A percentile compares a stretch with the other conserved stretches of the same genome.
Evolutionary conservation across 2,113 vertebrate genomes (phyloP).

Genomic region (Pithys albifrons): DNA sequence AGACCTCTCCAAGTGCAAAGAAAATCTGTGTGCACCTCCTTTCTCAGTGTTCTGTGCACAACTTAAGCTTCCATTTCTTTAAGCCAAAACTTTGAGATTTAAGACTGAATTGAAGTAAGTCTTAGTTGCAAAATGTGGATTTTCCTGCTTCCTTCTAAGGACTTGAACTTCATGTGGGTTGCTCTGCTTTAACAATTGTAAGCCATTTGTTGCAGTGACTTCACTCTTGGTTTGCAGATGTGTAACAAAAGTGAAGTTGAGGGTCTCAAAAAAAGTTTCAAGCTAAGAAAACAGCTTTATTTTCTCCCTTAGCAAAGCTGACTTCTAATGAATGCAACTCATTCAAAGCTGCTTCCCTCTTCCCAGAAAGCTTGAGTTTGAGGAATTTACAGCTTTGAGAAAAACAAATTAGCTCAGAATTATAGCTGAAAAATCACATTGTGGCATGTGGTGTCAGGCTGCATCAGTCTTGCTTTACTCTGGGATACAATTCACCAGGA

Average conservation of each 20-base stretch:
- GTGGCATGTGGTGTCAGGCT: background rate
- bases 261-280: background rate
- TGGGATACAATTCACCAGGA: background rate
- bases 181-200: background rate
- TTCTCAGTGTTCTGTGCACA: background rate
- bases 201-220: background rate
- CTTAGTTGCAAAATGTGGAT: background rate
- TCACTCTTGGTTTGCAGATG: background rate
- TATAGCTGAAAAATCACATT: background rate
- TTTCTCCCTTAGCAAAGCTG: background rate
- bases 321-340: background rate
- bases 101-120: background rate
- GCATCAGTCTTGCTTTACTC: background rate
- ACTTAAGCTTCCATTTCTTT: background rate
- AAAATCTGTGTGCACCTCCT: background rate
- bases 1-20: background rate
- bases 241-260: background rate
- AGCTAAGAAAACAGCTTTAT: background rate
- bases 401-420: background rate
- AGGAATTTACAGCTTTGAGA: background rate
- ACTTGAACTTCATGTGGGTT: background rate
- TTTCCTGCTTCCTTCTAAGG: background rate
- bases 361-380: background rate
- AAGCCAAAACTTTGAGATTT: background rate
- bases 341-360: background rate